Percentiles rank a stretch among this genome's conserved stretches.
phyloP scores from a whole-genome alignment of 2,888 invertebrate species.

The Schizaphis graminum region DNA sequence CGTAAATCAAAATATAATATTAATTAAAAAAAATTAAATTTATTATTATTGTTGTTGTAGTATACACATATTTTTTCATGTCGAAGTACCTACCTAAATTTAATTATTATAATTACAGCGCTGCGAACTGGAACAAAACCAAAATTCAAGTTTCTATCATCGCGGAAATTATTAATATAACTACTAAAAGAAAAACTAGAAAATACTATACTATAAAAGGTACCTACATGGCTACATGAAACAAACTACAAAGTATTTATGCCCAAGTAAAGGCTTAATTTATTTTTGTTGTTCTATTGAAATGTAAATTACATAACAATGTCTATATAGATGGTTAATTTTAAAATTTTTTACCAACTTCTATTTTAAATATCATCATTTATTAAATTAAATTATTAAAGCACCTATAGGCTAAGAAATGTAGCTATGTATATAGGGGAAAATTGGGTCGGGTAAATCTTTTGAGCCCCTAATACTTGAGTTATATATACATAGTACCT shows the following conservation, averaged over 20 bases:
- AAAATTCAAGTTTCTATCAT: constrained; percentile 5
- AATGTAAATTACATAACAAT: not conserved
- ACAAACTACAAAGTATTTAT: too few species aligned
- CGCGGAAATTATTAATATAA: not conserved
- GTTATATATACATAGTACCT: not conserved
- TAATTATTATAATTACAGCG: constrained; percentile 36
- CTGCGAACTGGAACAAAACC: constrained; percentile 42
- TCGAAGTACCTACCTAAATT: constrained; percentile 3
- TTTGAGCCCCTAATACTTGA: not conserved
- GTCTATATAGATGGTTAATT: not conserved
- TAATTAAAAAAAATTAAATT: constrained; percentile 31
- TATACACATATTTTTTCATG: not conserved
- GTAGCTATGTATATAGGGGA: too few species aligned
- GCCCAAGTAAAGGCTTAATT: not conserved
- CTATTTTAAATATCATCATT: not conserved
- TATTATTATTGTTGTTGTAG: not conserved
- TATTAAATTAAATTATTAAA: not conserved
- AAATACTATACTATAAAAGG: not conserved
- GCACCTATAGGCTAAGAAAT: too few species aligned
- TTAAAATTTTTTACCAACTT: not conserved
- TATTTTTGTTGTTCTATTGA: not conserved
- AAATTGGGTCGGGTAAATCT: not conserved
- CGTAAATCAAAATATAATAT: constrained; percentile 34
- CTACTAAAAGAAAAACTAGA: too few species aligned
- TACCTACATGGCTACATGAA: too few species aligned